phyloP scores from a whole-genome alignment of 2,113 vertebrate genomes.

The Poeciliopsis prolifica region DNA sequence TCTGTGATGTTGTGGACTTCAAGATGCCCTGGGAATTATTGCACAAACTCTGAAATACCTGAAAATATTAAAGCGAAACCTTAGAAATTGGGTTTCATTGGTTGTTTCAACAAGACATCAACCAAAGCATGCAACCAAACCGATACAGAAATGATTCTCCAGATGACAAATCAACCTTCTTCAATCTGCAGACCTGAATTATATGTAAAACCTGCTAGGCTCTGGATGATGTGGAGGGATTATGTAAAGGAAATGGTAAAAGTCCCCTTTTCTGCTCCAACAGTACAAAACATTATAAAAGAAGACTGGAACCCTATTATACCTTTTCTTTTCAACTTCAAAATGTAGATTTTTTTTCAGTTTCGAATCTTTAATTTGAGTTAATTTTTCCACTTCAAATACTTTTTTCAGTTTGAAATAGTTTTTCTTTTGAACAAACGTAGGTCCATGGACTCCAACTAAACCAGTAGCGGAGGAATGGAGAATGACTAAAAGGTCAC shows the following conservation, averaged over 20 bases:
- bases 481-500: slow-evolving; percentile 25
- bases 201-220: neutral
- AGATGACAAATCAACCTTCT: neutral
- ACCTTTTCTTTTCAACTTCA: too few relatives aligned
- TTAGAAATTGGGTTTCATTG: neutral
- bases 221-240: neutral
- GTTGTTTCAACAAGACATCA: neutral
- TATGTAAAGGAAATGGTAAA: neutral
- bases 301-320: too few relatives aligned
- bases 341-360: too few relatives aligned
- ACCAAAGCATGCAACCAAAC: neutral
- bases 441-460: neutral
- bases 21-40: neutral
- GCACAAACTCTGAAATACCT: neutral
- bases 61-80: too few relatives aligned
- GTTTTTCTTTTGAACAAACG: too few relatives aligned
- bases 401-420: too few relatives aligned
- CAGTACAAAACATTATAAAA: too few relatives aligned
- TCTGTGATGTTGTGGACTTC: neutral
- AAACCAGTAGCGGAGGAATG: neutral
- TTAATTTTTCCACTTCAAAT: too few relatives aligned
- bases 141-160: neutral
- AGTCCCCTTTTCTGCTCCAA: neutral
- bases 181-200: neutral
- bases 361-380: too few relatives aligned